These are phyloP conservation scores for Myathropa florea DNA, from an alignment of 2,888 invertebrate species.

Conservation along the genomic window DNA sequence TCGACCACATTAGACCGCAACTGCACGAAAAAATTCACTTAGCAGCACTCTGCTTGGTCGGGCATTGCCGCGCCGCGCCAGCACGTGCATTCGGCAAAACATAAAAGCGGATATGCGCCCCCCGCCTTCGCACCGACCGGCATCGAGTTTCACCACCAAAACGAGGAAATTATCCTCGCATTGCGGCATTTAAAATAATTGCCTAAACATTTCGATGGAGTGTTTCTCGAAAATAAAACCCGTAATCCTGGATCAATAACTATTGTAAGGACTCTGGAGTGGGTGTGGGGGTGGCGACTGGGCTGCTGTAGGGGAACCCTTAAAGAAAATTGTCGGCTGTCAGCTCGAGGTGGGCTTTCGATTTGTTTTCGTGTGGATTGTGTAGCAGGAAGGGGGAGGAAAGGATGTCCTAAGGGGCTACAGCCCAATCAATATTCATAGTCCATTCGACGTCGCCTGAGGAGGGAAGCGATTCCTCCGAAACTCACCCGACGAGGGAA, in stretches of 20 bases:
- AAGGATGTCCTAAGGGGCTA: slow-evolving; percentile 24
- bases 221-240: slow-evolving; percentile 51
- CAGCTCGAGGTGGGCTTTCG: slow-evolving; percentile 57
- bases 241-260: slow-evolving; percentile 61
- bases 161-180: slow-evolving; percentile 53
- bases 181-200: slow-evolving; percentile 67
- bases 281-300: not conserved
- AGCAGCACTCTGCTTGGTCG: not conserved
- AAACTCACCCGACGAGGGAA: not conserved
- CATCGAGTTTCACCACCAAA: slow-evolving; percentile 10
- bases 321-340: slow-evolving; percentile 60
- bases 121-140: not conserved
- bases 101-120: slow-evolving; percentile 22
- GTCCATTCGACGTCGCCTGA: slow-evolving; percentile 4
- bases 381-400: not conserved
- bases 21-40: slow-evolving; percentile 57
- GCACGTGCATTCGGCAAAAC: slow-evolving; percentile 42
- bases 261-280: slow-evolving; percentile 10
- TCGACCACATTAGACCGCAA: slow-evolving; percentile 50
- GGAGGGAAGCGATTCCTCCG: not conserved
- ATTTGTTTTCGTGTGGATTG: slow-evolving; percentile 43
- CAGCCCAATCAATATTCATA: slow-evolving; percentile 53
- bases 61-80: not conserved
- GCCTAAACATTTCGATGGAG: slow-evolving; percentile 53
- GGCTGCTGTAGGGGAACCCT: slow-evolving; percentile 17